phyloP scores from a whole-genome alignment of 2,797 vertebrate genomes.

The Esox lucius region DNA sequence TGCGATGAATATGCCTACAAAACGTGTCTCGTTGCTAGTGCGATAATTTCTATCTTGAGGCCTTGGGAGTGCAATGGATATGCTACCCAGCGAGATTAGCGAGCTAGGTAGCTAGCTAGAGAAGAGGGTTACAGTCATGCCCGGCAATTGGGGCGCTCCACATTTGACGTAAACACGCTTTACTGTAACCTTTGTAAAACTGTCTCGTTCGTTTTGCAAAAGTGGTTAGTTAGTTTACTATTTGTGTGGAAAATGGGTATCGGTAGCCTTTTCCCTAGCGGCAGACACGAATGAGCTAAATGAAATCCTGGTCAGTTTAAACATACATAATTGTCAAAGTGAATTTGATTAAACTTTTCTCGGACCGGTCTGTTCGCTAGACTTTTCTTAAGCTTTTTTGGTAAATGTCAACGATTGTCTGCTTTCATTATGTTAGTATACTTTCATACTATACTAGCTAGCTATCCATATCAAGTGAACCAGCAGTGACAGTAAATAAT shows the following conservation, averaged over 20 bases:
- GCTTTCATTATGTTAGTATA: neutral
- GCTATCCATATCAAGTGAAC: neutral
- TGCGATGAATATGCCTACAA: neutral
- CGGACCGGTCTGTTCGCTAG: neutral
- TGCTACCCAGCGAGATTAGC: neutral
- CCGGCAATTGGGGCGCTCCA: neutral
- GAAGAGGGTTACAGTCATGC: neutral
- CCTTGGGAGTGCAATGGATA: neutral
- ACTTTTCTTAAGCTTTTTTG: neutral
- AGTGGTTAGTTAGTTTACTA: neutral
- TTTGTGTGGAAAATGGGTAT: neutral
- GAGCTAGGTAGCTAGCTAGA: neutral
- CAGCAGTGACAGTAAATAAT: neutral
- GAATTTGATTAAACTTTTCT: neutral
- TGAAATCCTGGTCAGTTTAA: neutral
- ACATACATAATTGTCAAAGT: too few species aligned
- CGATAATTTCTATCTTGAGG: conserved; percentile 12
- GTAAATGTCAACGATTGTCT: neutral
- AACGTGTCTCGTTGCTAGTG: neutral
- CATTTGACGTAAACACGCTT: neutral
- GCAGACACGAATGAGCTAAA: neutral
- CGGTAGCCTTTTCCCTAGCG: conserved; percentile 17
- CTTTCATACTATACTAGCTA: neutral
- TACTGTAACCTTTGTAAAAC: neutral
- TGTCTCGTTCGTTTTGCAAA: neutral